Evolutionary conservation across 23 tunicate genomes (phyloP).

Genomic region (Trididemnum clinides): DNA sequence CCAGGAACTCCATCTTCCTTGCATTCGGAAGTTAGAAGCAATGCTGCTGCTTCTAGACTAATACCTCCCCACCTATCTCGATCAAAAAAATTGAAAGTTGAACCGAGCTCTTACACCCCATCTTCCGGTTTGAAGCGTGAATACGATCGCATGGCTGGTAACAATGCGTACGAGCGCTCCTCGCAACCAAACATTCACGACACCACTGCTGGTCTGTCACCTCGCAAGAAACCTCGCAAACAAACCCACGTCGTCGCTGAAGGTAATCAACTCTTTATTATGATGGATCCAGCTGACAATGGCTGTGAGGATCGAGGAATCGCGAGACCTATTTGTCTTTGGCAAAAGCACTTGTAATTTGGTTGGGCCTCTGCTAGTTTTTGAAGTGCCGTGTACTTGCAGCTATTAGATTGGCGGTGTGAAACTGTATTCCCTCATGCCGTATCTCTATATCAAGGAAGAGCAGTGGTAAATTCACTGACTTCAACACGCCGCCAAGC

Average conservation of each 20-base stretch:
- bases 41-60: background rate
- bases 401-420: no score
- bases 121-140: slow-evolving; percentile 46
- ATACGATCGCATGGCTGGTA: slow-evolving; percentile 35
- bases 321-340: no score
- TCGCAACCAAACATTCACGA: slow-evolving; percentile 14
- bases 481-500: background rate
- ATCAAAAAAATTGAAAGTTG: slow-evolving; percentile 5
- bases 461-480: no score
- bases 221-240: slow-evolving; percentile 88
- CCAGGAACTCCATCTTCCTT: background rate
- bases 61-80: background rate
- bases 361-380: no score
- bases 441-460: no score
- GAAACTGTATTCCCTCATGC: no score
- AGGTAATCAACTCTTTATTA: no score
- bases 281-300: no score
- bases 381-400: no score
- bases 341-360: no score
- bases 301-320: no score
- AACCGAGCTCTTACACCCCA: slow-evolving; percentile 5
- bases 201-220: slow-evolving; percentile 55
- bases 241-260: slow-evolving; percentile 86
- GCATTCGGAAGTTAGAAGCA: no score
- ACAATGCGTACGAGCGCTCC: background rate